Base-by-base conservation (phyloP, 2,888 invertebrate genomes). In the Phyllotreta striolata region DNA sequence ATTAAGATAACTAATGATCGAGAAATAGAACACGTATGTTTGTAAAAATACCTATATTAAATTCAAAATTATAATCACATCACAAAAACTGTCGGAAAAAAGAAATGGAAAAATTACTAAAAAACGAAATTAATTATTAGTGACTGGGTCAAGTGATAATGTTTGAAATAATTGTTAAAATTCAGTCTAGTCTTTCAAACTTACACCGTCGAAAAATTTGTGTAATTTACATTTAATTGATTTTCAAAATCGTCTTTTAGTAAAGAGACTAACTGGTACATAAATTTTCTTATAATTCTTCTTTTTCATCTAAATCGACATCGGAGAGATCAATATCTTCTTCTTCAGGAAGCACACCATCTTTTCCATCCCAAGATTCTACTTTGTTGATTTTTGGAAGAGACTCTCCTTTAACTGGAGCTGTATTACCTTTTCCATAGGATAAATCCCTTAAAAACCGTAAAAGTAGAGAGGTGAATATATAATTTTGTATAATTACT, bases 291-390 rank as follows among this genome's bases (percentile, higher is more conserved):
- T 88, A 91, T 80, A 91, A 83, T 80, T 91, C 91, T 71, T 91
- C 91, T 79, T 90, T 91, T 68, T 91, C 92, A 72, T 92, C 91
- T 46, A 96, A 84, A 70, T 91, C 92, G 14, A 96, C 85, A 80
- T 97, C 96, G 37, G 94, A 95, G 58, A 96, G 87, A 84, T 96
- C 96, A 68, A 95, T 91, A 70, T 96, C 95, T 75, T 97, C 96
- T 80, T 93, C 92, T 39, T 83, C 86, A 1, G 94, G 93, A 73
- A 92, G 83, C 75, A 91, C 91, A 0, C 93, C 96, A 79, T 98
- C 97, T 78, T 96, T 91, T 12, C 98, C 98, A 80, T 98, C 97
- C 98, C 98, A 98, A 0, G 93, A 84, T 24, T 90, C 90, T 0
- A 87, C 85, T 46, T 83, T 82, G 6, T 82, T 76, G 44, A 95